Evolutionary conservation across 2,888 invertebrate species (phyloP), one percentile per base, ranked within the genome.

Genomic region (Nephrocerus scutellatus): DNA sequence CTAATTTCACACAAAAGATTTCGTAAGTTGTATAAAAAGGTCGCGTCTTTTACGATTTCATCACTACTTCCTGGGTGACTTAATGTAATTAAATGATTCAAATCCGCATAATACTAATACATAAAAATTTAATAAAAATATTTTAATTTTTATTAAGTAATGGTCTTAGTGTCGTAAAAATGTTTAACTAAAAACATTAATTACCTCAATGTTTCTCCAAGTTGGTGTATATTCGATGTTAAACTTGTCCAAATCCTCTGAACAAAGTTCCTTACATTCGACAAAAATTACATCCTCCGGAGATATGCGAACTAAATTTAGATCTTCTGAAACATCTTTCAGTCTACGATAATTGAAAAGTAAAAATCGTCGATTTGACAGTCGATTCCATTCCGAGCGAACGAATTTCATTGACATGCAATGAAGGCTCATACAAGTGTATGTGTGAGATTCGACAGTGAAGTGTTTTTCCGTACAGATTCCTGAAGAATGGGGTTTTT

Each of bases 351-450:
- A 54, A 33, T 54, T 44, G 5, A 64, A 26, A 4, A 62, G 21
- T 1, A 66, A 49, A 36, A 58, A 54, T 8, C 66, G 55, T 6
- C 62, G 55, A 4, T 47, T 18, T 4, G 66, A 53, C 36, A 63
- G 40, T n/a, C 61, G 56, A 52, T 66, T 66, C 66, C 66, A 66
- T 15, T 48, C 39, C 0, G 61, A 65, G 4, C 43, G 49, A 21
- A 22, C 33, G 37, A 59, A 66, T 38, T 58, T 60, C 42, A 66
- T 50, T n/a, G 47, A 36, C 7, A 49, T 50, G 9, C 61, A 52
- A 40, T 60, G 52, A 4, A 60, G 20, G 0, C 59, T 57, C 52
- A 65, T 63, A 4, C 55, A 56, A 15, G 49, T 46, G 16, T 65
- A 66, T 1, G 48, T 56, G 38, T 65, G 66, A 22, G 50, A 34